These are phyloP conservation scores for Chrosomus eos DNA, from an alignment of 2,797 vertebrate genomes.

Conservation along the genomic window DNA sequence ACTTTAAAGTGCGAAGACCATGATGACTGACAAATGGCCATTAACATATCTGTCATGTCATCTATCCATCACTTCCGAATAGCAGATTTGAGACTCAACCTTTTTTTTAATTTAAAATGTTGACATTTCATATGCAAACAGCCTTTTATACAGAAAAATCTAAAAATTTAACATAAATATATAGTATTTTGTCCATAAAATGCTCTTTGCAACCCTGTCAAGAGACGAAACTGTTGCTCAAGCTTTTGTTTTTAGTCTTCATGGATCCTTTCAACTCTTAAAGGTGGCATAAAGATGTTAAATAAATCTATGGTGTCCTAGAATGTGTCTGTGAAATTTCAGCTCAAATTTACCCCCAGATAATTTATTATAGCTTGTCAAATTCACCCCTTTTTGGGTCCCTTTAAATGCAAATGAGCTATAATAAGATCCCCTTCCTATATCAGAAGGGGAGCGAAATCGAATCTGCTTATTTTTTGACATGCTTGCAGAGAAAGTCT, in stretches of 20 bases:
- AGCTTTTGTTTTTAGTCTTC: slow-evolving; percentile 40
- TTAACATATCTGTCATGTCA: slow-evolving; percentile 16
- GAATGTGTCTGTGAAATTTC: too few species aligned
- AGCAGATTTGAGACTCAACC: background rate
- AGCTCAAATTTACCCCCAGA: too few species aligned
- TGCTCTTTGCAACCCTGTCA: slow-evolving; percentile 48
- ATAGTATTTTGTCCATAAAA: background rate
- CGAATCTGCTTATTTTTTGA: too few species aligned
- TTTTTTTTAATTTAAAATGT: background rate
- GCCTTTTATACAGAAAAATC: background rate
- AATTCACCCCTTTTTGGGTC: too few species aligned
- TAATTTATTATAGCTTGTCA: too few species aligned
- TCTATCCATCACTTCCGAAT: background rate
- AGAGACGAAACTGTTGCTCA: slow-evolving; percentile 78
- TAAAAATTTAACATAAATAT: background rate
- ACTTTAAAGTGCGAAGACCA: slow-evolving; percentile 28
- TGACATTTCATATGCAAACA: background rate
- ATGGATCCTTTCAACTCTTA: background rate
- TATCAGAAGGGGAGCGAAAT: too few species aligned
- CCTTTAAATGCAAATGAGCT: too few species aligned
- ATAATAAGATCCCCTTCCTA: too few species aligned
- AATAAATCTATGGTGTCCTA: too few species aligned
- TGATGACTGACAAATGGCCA: slow-evolving; percentile 27
- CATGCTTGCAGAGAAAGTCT: too few species aligned
- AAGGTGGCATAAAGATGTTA: too few species aligned